phyloP scores from a whole-genome alignment of 2,797 vertebrate species.

The Brachyrhaphis roseni region DNA sequence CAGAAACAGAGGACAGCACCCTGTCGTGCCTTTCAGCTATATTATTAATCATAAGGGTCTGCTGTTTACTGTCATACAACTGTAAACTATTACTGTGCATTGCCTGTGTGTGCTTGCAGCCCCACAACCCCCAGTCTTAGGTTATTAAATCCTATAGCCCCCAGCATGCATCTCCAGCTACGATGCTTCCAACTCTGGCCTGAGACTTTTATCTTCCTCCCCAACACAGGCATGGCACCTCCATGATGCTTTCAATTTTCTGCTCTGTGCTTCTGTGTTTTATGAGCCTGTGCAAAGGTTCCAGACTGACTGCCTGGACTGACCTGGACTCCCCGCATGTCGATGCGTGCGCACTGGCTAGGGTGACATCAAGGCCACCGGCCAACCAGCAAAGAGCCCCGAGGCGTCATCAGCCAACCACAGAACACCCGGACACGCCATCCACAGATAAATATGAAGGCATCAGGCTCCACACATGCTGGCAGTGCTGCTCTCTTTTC shows the following conservation, averaged over 20 bases:
- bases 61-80: constrained; percentile 75
- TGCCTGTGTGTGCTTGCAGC: constrained; percentile 63
- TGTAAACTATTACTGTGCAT: constrained; percentile 73
- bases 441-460: constrained; percentile 48
- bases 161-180: constrained; percentile 74
- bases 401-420: constrained; percentile 58
- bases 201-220: constrained; percentile 79
- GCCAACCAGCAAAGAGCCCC: constrained; percentile 61
- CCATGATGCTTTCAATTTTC: constrained; percentile 88
- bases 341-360: constrained; percentile 54
- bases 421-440: constrained; percentile 33
- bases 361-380: constrained; percentile 76
- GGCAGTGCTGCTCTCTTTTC: constrained; percentile 18
- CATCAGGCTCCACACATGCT: constrained; percentile 55
- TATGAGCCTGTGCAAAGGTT: constrained; percentile 79
- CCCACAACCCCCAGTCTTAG: constrained; percentile 74
- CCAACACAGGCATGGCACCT: constrained; percentile 80
- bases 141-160: constrained; percentile 75
- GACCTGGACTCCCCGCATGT: constrained; percentile 65
- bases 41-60: constrained; percentile 76
- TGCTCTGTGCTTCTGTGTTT: constrained; percentile 84
- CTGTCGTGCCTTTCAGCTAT: constrained; percentile 66
- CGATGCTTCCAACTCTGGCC: constrained; percentile 69
- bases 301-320: constrained; percentile 74
- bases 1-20: constrained; percentile 57